Conservation (phyloP, 2,888 invertebrate genomes). For the Rhingia campestris region DNA sequence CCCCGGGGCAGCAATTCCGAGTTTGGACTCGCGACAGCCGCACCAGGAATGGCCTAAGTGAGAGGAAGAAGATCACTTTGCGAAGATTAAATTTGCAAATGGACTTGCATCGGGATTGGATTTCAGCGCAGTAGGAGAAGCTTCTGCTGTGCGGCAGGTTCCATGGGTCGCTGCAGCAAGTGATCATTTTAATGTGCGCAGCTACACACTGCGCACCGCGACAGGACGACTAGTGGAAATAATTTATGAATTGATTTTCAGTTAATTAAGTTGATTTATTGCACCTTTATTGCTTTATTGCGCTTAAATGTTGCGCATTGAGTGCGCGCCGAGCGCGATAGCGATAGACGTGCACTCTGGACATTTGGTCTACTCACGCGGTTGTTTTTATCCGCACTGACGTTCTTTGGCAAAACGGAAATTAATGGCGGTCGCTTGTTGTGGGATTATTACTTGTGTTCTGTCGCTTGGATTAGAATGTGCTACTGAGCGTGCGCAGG, state of each 20-base stretch:
- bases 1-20: conserved; percentile 32
- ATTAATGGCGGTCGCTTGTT: conserved; percentile 49
- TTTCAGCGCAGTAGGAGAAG: conserved; percentile 58
- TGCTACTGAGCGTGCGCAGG: not conserved
- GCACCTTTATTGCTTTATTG: conserved; percentile 79
- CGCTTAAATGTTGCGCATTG: conserved; percentile 77
- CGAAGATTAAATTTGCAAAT: conserved; percentile 72
- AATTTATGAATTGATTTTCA: conserved; percentile 81
- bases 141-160: conserved; percentile 32
- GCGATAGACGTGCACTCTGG: conserved; percentile 37
- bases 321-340: conserved; percentile 67
- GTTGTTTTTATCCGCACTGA: conserved; percentile 50
- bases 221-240: conserved; percentile 62
- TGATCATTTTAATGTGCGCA: conserved; percentile 72
- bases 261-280: conserved; percentile 81
- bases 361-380: conserved; percentile 32
- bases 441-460: conserved; percentile 59
- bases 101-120: conserved; percentile 65
- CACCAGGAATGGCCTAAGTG: conserved; percentile 43
- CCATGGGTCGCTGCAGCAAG: conserved; percentile 46
- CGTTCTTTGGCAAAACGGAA: conserved; percentile 40
- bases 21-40: conserved; percentile 8
- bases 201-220: conserved; percentile 65
- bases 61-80: conserved; percentile 72
- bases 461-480: conserved; percentile 57